Percentiles rank a stretch among this genome's conserved stretches.
Evolutionary conservation across 2,888 invertebrate genomes (phyloP).

Genomic region (Serripes groenlandicus): DNA sequence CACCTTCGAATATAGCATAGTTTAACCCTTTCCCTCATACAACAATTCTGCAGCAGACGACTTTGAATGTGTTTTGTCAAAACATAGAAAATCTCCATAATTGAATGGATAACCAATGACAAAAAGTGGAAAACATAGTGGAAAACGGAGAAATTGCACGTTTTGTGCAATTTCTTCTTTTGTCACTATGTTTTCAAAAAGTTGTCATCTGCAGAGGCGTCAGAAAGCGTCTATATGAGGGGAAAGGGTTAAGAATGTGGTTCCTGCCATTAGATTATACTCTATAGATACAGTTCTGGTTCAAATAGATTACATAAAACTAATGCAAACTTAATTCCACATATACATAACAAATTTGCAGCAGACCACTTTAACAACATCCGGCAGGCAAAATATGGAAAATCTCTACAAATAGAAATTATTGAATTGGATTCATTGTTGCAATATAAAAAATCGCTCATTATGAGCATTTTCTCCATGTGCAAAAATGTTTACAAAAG

Average conservation of each 20-base stretch:
- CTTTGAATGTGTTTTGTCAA: background rate
- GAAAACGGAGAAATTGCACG: background rate
- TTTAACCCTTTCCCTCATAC: background rate
- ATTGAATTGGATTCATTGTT: background rate
- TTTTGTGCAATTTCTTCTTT: background rate
- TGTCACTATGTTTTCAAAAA: background rate
- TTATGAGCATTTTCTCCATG: conserved; percentile 1
- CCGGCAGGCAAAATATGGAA: no score
- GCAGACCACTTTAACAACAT: no score
- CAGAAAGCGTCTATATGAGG: no score
- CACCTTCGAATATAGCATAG: background rate
- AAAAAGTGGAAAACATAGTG: background rate
- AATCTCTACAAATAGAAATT: no score
- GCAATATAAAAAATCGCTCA: background rate
- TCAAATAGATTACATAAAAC: no score
- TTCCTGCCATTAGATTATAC: no score
- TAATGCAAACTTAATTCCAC: no score
- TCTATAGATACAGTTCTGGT: no score
- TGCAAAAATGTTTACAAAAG: background rate
- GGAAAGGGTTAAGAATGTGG: no score
- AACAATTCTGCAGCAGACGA: background rate
- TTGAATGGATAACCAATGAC: background rate
- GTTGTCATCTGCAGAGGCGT: no score
- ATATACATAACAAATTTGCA: no score
- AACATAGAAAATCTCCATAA: background rate